These are phyloP conservation scores for Cossypha polioptera DNA, from an alignment of 2,797 vertebrate species.

Conservation along the genomic window DNA sequence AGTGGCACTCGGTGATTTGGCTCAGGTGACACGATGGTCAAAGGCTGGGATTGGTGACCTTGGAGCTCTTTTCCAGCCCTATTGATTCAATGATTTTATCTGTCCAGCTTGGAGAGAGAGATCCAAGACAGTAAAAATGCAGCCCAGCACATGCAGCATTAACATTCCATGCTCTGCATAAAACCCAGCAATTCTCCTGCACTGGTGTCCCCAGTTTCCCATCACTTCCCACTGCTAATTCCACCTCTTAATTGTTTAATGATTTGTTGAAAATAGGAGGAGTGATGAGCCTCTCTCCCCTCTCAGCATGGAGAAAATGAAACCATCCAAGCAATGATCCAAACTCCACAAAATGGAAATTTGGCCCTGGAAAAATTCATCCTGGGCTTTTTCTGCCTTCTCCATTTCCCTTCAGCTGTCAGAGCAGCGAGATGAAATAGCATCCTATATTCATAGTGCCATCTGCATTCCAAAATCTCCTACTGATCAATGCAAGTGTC, in stretches of 20 bases:
- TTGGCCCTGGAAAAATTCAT: not conserved
- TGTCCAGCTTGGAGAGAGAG: not conserved
- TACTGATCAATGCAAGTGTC: slow-evolving; percentile 3
- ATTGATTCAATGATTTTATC: not conserved
- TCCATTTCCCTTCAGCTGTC: slow-evolving; percentile 14
- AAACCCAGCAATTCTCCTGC: rapidly evolving
- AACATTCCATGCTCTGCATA: not conserved
- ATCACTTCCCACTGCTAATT: not conserved
- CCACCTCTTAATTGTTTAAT: not conserved
- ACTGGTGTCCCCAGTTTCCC: not conserved
- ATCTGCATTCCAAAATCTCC: slow-evolving; percentile 47
- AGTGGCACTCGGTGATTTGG: not conserved
- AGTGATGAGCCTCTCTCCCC: not conserved
- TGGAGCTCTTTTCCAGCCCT: not conserved
- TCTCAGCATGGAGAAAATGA: not conserved
- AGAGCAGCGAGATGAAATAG: not conserved
- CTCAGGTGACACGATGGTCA: not conserved
- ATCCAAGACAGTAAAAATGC: not conserved
- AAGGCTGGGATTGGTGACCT: not conserved
- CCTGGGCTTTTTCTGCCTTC: not conserved
- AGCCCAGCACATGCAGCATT: not conserved
- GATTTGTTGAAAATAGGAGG: not conserved
- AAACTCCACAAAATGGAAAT: not conserved
- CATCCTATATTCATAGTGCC: not conserved
- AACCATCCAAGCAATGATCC: not conserved